Base-by-base conservation (phyloP, 2,113 vertebrate genomes). In the Hippocampus comes region DNA sequence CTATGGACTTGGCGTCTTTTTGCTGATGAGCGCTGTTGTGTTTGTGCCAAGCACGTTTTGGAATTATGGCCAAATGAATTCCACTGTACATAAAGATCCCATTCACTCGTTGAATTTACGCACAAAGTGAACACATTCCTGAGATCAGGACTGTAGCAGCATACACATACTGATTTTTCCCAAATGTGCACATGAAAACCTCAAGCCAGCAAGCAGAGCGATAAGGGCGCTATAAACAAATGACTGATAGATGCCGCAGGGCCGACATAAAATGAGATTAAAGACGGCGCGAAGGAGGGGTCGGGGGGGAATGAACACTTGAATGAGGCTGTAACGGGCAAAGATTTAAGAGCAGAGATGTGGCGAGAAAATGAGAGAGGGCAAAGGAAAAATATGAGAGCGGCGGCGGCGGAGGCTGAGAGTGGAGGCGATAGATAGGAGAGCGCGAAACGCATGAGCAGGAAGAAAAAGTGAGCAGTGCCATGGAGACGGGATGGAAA, bases 201-300 rank as follows among this genome's bases (percentile, higher is more conserved):
- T 41, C 17, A 63, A 41, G 74, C 53, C 30, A 64, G 68, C 48
- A 67, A 65, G 55, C 38, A 76, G 80, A 78, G 77, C 43, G 46
- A 84, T 74, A 83, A 83, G 74, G 46, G 70, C 70, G 63, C 78
- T 81, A 80, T 86, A 88, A 86, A 84, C 73, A 86, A 83, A 67
- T 81, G 82, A 85, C 77, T 85, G 84, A 88, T 85, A 71, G 77
- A 56, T 77, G 82, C 78, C 46, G 76, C 38, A 46, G 82, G 68
- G 78, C 76, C 72, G 30, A 80, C 78, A 77, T 81, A 78, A 83
- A 85, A 89, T 17, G 66, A 85, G 84, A 83, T 90, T 82, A 83
- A 74, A 73, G 64, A 30, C 63, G 65, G 51, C 61, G 73, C 61
- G 67, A 73, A 67, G 76, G 18, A 63, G 55, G 72, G 59, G 65